phyloP scores from a whole-genome alignment of 2,797 vertebrate genomes.

The Columba guinea region DNA sequence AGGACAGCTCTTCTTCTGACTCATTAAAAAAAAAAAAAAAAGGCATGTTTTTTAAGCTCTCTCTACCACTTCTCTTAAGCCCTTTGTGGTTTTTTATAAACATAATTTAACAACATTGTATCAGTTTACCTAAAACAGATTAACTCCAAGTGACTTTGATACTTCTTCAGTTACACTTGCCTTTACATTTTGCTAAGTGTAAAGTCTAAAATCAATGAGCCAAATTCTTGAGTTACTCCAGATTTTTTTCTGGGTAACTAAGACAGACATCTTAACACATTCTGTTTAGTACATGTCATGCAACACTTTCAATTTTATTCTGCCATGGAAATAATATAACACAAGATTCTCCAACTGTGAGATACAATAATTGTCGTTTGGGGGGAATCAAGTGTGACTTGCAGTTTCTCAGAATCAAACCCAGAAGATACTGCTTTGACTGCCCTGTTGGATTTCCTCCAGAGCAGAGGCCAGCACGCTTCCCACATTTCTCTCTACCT shows the following conservation, averaged over 20 bases:
- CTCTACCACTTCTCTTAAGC: constrained; percentile 47
- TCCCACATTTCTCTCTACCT: background rate
- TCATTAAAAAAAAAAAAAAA: constrained; percentile 19
- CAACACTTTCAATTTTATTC: constrained; percentile 69
- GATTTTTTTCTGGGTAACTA: constrained; percentile 68
- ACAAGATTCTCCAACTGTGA: constrained; percentile 54
- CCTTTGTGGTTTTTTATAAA: constrained; percentile 59
- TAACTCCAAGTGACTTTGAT: constrained; percentile 71
- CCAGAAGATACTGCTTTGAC: constrained; percentile 40
- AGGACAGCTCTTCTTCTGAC: constrained; percentile 68
- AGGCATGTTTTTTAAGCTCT: constrained; percentile 48
- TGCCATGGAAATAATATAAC: constrained; percentile 63
- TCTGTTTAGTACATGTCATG: constrained; percentile 71
- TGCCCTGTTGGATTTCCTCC: constrained; percentile 43
- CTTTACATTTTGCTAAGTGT: constrained; percentile 68
- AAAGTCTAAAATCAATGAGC: constrained; percentile 59
- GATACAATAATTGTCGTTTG: constrained; percentile 44
- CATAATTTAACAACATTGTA: constrained; percentile 75
- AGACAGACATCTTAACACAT: constrained; percentile 72
- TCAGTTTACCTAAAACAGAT: constrained; percentile 77
- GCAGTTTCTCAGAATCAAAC: constrained; percentile 61
- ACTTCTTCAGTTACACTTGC: constrained; percentile 66
- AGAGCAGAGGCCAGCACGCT: background rate
- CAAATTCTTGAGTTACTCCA: constrained; percentile 68
- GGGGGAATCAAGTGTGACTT: constrained; percentile 60